Conservation (phyloP, 53 echinoderm and acorn worm genomes). For the Hippasteria phrygiana region DNA sequence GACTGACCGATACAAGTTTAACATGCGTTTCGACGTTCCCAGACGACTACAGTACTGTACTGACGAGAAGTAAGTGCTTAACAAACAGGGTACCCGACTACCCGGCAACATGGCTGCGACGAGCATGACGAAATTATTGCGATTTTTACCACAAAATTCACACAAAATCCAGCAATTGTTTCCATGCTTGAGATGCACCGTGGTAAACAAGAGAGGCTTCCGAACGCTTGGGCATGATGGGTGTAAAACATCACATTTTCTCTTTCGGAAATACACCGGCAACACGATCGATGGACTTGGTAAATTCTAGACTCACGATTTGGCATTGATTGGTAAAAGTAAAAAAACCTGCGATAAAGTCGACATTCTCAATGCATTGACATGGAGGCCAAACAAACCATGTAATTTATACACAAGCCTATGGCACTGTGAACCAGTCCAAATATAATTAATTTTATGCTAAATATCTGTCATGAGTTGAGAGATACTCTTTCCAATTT, state of each 20-base stretch:
- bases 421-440: too few species aligned
- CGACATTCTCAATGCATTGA: too few species aligned
- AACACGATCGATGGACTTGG: neutral
- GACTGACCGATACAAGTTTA: neutral
- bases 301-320: neutral
- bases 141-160: slow-evolving; percentile 31
- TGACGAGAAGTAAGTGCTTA: neutral
- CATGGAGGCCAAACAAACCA: too few species aligned
- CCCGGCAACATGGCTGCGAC: neutral
- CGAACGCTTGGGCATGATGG: neutral
- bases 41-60: neutral
- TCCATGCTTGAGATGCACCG: slow-evolving; percentile 48
- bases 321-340: neutral
- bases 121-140: slow-evolving; percentile 49
- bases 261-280: neutral
- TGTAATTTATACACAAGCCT: too few species aligned
- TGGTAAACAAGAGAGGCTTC: slow-evolving; percentile 2
- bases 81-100: neutral
- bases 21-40: neutral
- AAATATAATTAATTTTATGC: too few species aligned
- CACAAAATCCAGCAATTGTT: slow-evolving; percentile 1
- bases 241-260: neutral
- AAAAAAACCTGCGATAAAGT: neutral
- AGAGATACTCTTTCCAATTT: too few species aligned
- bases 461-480: too few species aligned